phyloP scores from a whole-genome alignment of 1,140 invertebrate species.

The Drosophila pandora region DNA sequence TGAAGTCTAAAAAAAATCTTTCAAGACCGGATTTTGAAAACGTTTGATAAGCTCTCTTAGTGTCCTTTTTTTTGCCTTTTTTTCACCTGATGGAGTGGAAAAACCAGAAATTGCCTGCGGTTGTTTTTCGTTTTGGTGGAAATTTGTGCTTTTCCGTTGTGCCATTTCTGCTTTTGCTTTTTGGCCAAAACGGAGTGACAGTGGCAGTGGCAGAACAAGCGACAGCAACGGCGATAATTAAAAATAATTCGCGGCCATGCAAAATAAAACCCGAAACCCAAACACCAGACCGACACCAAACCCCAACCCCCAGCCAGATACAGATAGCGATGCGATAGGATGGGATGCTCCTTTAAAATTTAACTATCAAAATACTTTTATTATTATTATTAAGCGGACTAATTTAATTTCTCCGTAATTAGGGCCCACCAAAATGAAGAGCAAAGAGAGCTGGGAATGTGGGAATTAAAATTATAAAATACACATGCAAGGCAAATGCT shows the following conservation, averaged over 20 bases:
- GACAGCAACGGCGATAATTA: slow-evolving; percentile 72
- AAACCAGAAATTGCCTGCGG: slow-evolving; percentile 43
- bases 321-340: slow-evolving; percentile 30
- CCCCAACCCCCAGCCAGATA: slow-evolving; percentile 3
- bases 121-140: slow-evolving; percentile 20
- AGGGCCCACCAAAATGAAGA: not conserved
- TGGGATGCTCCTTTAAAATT: not conserved
- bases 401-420: slow-evolving; percentile 1
- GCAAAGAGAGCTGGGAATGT: not conserved
- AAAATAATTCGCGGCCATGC: slow-evolving; percentile 69
- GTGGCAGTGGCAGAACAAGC: slow-evolving; percentile 49
- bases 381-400: slow-evolving; percentile 1
- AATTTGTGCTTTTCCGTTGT: slow-evolving; percentile 1
- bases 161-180: slow-evolving; percentile 7
- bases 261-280: slow-evolving; percentile 53
- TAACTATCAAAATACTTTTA: slow-evolving; percentile 1
- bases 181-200: slow-evolving; percentile 45
- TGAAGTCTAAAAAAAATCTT: too few relatives aligned
- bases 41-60: slow-evolving; percentile 30
- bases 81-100: slow-evolving; percentile 8
- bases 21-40: slow-evolving; percentile 14
- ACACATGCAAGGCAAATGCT: not conserved
- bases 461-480: not conserved
- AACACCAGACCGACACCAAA: slow-evolving; percentile 30
- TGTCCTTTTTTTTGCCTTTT: not conserved